Evolutionary conservation across 2,888 invertebrate species (phyloP).

Genomic region (Phyllotreta striolata): DNA sequence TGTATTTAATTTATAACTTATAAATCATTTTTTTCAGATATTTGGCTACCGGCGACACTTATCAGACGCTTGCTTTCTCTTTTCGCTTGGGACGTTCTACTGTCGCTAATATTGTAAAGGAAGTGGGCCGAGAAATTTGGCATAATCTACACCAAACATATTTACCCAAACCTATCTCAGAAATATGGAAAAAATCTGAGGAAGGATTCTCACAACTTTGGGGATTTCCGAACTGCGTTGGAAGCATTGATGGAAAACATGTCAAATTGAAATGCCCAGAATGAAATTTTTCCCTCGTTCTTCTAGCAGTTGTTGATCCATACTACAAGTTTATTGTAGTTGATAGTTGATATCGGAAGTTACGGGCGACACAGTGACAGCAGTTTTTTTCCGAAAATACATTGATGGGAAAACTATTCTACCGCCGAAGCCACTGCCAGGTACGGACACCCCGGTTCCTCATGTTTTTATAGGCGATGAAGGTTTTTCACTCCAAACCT

Average conservation of each 20-base stretch:
- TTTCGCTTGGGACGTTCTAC: constrained; percentile 39
- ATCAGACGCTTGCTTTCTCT: constrained; percentile 34
- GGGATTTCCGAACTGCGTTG: constrained; percentile 48
- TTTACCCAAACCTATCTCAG: constrained; percentile 40
- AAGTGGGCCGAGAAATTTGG: constrained; percentile 49
- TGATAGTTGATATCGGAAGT: constrained; percentile 46
- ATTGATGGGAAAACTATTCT: constrained; percentile 20
- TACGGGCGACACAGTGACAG: constrained; percentile 41
- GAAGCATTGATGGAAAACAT: constrained; percentile 49
- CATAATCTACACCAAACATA: constrained; percentile 40
- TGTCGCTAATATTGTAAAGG: constrained; percentile 55
- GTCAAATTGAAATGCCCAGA: constrained; percentile 44
- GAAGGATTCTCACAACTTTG: constrained; percentile 44
- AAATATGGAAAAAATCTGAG: constrained; percentile 45
- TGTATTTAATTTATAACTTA: background rate
- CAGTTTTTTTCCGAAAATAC: constrained; percentile 15
- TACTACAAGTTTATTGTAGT: constrained; percentile 46
- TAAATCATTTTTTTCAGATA: constrained; percentile 23
- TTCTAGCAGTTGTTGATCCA: constrained; percentile 47
- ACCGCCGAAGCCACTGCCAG: constrained; percentile 19
- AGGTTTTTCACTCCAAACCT: constrained; percentile 45
- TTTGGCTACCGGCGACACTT: constrained; percentile 34
- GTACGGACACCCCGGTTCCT: constrained; percentile 44
- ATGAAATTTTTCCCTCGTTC: constrained; percentile 33
- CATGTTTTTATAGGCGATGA: constrained; percentile 56